phyloP scores from a whole-genome alignment of 1,140 invertebrate species.

The Lerema accius region DNA sequence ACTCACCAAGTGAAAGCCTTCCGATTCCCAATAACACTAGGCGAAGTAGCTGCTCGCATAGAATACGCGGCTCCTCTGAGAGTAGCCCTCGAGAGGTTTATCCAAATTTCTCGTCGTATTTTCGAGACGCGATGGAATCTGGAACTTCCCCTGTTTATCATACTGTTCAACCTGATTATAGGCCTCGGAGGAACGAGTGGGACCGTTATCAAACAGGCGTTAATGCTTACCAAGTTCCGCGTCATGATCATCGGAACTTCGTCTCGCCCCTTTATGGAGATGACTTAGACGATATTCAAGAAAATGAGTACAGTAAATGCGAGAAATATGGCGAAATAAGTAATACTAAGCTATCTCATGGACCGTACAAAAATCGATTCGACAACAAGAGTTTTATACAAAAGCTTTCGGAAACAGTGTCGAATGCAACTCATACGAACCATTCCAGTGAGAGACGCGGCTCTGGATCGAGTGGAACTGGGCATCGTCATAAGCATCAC shows the following conservation, averaged over 20 bases:
- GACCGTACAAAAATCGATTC: constrained; percentile 71
- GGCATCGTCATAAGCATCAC: constrained; percentile 84
- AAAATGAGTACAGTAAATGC: constrained; percentile 78
- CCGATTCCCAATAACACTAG: constrained; percentile 59
- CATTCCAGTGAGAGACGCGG: constrained; percentile 55
- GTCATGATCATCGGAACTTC: constrained; percentile 64
- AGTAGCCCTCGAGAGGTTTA: constrained; percentile 71
- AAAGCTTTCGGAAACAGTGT: constrained; percentile 70
- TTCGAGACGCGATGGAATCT: constrained; percentile 63
- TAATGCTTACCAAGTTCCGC: constrained; percentile 56
- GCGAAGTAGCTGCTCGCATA: constrained; percentile 51
- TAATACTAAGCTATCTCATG: constrained; percentile 61
- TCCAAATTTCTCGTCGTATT: constrained; percentile 66
- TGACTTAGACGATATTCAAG: constrained; percentile 79
- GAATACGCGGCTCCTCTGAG: constrained; percentile 53
- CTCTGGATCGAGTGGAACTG: constrained; percentile 62
- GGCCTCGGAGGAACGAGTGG: constrained; percentile 50
- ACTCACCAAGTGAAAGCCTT: constrained; percentile 33
- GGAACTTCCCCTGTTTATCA: constrained; percentile 26
- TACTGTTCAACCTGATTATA: constrained; percentile 51
- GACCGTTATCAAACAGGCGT: constrained; percentile 57
- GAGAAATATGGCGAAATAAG: constrained; percentile 80
- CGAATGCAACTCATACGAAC: constrained; percentile 40
- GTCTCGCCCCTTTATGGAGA: constrained; percentile 72
- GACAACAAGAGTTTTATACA: constrained; percentile 83